A percentile compares a stretch with the other conserved stretches of the same genome.
Evolutionary conservation across 2,888 invertebrate species (phyloP).

Genomic region (Trachelus troglodyta): DNA sequence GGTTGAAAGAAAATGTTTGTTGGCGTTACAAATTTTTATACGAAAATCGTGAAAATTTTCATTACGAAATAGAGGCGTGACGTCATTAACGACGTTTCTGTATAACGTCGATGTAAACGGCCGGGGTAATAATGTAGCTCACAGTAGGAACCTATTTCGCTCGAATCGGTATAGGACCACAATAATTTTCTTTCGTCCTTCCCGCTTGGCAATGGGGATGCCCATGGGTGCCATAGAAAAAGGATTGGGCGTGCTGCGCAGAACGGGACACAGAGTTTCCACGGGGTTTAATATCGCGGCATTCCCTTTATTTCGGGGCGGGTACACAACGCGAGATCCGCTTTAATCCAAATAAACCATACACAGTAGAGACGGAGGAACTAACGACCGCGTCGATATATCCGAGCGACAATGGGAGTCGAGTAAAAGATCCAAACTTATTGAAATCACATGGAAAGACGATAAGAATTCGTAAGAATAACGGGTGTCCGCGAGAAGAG

Average conservation of each 20-base stretch:
- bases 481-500: too few relatives aligned
- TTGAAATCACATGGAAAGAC: too few relatives aligned
- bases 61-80: too few relatives aligned
- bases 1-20: too few relatives aligned
- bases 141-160: not conserved
- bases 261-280: constrained; percentile 25
- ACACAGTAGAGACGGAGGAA: constrained; percentile 25
- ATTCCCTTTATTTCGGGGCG: constrained; percentile 59
- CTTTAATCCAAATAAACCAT: constrained; percentile 60
- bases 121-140: too few relatives aligned
- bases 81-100: too few relatives aligned
- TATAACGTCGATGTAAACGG: too few relatives aligned
- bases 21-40: too few relatives aligned
- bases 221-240: constrained; percentile 11
- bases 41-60: too few relatives aligned
- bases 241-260: constrained; percentile 17
- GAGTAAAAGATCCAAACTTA: too few relatives aligned
- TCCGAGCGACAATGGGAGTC: not conserved
- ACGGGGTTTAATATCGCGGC: constrained; percentile 53
- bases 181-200: constrained; percentile 4
- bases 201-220: not conserved
- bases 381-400: not conserved
- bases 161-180: not conserved
- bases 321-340: constrained; percentile 51
- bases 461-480: too few relatives aligned